Base-by-base conservation (phyloP, 2,797 vertebrate species). In the Coracias cyanogaster region DNA sequence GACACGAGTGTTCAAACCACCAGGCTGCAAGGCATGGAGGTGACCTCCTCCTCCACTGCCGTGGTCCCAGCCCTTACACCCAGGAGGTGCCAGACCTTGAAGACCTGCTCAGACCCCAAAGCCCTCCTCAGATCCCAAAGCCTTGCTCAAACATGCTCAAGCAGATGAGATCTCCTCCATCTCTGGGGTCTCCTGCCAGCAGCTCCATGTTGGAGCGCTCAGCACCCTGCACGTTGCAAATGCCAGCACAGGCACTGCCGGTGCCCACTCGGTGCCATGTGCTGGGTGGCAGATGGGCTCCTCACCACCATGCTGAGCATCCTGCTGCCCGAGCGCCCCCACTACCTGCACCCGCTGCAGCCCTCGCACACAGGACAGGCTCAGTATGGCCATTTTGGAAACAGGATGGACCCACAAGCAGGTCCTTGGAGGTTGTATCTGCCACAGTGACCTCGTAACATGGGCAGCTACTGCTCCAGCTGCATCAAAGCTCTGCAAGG, bases 361-460 rank as follows among this genome's bases (percentile, higher is more conserved):
- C 62, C 45, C 43, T 26, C 69, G 15, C 54, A 7, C 18, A 15
- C 8, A 10, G 29, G 48, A 64, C 78, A 37, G 45, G 37, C 45
- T 81, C 55, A 12, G 6, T 5, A 8, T 4, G 24, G 43, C 9
- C 55, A 25, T 64, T 85, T 19, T 2, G 3, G 72, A 55, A 77
- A 10, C 2, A 35, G 60, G 55, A 33, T 0, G 14, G 64, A 62
- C 26, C 35, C 69, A 46, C 46, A 20, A 37, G 14, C 10, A 3
- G 0, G 0, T 29, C 25, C 33, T 16, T 7, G 15, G n/a, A 64
- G 49, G 86, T 6, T 29, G 3, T 21, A 35, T 20, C 61, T 74
- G 28, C 57, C 64, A 33, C 2, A 2, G 45, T 2, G 49, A 69
- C 37, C 61, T 54, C 3, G 5, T 1, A 15, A 29, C 1, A 0